Base-by-base conservation (phyloP, 2,797 vertebrate species). In the Tauraco hartlaubi region DNA sequence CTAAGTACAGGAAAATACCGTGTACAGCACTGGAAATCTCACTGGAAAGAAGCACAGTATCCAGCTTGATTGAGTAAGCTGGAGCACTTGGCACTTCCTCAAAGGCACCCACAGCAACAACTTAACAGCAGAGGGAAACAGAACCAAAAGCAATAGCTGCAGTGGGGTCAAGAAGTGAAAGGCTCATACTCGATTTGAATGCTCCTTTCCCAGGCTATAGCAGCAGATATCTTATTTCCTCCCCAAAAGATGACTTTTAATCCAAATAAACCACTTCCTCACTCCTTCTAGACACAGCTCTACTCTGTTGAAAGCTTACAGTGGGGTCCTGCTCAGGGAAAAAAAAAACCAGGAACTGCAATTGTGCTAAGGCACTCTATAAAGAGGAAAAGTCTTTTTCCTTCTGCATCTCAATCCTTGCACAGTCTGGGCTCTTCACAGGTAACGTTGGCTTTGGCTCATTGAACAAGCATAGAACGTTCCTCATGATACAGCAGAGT, bases 101-200 rank as follows among this genome's bases (percentile, higher is more conserved):
- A 31, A 15, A 64, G 33, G 17, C 10, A 26, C 12, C 12, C 22
- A 15, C 26, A 33, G 26, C 31, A 33, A 55, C 1, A 5, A 39
- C 20, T 33, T 26, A 14, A 14, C 7, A 43, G 35, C 63, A 76
- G 15, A 64, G 29, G 12, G 25, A 37, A 54, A 35, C 19, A 23
- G 39, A 75, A 46, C 9, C 44, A 56, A 62, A 68, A 78, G 35
- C 35, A 44, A 14, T 4, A 63, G 39, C 22, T 69, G 28, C 14
- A 16, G 22, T 18, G 37, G 14, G 41, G 16, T 13, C 12, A 64
- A 29, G 54, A 35, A 63, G 7, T 5, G 22, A 68, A 58, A 39
- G 44, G 26, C 7, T 22, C 15, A 3, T 15, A 8, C 5, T 20
- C 0, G 0, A 39, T 46, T 5, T 29, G 14, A 35, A 7, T 20